A percentile compares a stretch with the other conserved stretches of the same genome.
Evolutionary conservation across 2,888 invertebrate genomes (phyloP).

Genomic region (Pseudoips prasinana): DNA sequence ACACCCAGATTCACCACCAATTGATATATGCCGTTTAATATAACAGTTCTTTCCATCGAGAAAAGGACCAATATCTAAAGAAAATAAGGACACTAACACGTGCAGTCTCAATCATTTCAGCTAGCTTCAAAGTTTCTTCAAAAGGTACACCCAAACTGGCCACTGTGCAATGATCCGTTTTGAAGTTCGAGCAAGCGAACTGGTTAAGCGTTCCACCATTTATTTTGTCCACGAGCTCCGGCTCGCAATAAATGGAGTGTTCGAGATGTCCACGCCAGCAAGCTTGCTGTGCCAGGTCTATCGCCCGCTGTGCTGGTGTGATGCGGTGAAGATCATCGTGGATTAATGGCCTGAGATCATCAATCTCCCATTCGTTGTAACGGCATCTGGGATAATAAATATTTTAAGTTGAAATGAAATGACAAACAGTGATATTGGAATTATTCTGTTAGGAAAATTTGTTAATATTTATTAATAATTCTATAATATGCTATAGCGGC

Average conservation of each 20-base stretch:
- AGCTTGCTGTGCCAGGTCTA: constrained; percentile 62
- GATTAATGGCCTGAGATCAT: constrained; percentile 45
- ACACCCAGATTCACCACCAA: no score
- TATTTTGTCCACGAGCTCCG: constrained; percentile 47
- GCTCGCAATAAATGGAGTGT: constrained; percentile 60
- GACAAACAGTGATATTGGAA: no score
- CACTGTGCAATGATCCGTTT: constrained; percentile 47
- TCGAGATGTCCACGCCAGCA: constrained; percentile 55
- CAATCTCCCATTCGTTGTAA: constrained; percentile 55
- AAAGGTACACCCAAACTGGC: constrained; percentile 59
- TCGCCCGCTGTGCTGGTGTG: constrained; percentile 44
- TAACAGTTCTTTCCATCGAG: no score
- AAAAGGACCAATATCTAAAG: no score
- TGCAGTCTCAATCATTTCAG: constrained; percentile 51
- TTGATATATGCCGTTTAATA: no score
- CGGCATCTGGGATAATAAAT: constrained; percentile 45
- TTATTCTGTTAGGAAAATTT: no score
- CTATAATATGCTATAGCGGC: no score
- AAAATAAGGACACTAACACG: no score
- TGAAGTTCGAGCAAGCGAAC: constrained; percentile 43
- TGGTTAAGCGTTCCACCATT: constrained; percentile 29
- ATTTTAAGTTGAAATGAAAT: neutral
- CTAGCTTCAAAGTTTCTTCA: constrained; percentile 58
- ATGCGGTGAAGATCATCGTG: constrained; percentile 49
- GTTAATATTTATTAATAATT: no score